Evolutionary conservation across 2,797 vertebrate genomes (phyloP).

Genomic region (Malurus leucopterus): DNA sequence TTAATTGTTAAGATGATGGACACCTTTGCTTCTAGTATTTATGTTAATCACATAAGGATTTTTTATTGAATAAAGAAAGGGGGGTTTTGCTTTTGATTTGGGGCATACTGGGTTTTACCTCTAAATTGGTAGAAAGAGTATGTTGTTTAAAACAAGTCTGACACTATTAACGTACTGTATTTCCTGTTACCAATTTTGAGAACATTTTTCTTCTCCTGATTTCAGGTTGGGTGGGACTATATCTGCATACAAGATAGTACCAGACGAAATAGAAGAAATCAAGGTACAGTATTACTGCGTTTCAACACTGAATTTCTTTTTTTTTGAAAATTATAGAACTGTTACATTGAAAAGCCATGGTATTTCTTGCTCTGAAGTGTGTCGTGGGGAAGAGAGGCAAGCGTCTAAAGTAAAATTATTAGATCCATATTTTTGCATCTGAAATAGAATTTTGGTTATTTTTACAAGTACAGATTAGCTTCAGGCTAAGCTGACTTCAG

Average conservation of each 20-base stretch:
- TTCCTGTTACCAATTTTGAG: constrained; percentile 49
- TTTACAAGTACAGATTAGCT: background rate
- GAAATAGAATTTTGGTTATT: background rate
- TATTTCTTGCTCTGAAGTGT: background rate
- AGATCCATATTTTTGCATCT: background rate
- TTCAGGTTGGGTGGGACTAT: constrained; percentile 95
- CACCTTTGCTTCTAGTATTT: background rate
- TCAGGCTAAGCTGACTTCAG: background rate
- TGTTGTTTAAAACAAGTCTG: background rate
- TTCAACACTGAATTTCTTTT: constrained; percentile 18
- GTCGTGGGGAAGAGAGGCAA: background rate
- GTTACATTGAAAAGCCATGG: background rate
- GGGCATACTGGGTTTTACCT: background rate
- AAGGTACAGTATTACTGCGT: constrained; percentile 83
- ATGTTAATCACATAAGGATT: background rate
- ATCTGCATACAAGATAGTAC: constrained; percentile 97
- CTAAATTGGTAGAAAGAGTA: background rate
- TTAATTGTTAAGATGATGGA: background rate
- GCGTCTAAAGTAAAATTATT: background rate
- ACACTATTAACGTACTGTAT: background rate
- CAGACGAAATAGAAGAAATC: constrained; percentile 97
- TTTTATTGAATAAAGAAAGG: background rate
- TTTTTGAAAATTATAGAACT: background rate
- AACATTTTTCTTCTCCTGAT: constrained; percentile 68
- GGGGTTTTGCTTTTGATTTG: background rate